Base-by-base conservation (phyloP, 2,888 invertebrate genomes). In the Lochmaea crataegi region DNA sequence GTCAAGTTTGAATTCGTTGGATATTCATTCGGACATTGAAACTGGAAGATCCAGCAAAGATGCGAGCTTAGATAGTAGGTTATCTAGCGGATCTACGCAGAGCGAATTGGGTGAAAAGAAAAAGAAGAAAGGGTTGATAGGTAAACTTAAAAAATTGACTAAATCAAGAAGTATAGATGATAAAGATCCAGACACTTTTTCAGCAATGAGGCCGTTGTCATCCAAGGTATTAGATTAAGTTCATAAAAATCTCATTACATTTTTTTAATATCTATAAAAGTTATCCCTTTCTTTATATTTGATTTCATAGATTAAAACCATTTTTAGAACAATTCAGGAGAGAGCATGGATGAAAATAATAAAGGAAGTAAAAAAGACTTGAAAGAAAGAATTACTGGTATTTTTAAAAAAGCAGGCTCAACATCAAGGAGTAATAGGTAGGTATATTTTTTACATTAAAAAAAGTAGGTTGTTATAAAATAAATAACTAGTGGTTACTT, bases 131-230 rank as follows among this genome's bases (percentile, higher is more conserved):
- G 91, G 95, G 65, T 87, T 96, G 48, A 94, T 96, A 83, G 94
- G 94, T 18, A 96, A 96, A 88, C 86, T 96, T 77, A 93, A 94
- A 82, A 94, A 94, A 83, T 87, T 96, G 67, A 95, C 95, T 2
- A 96, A 96, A 86, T 94, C 95, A 1, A 91, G 94, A 64, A 94
- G 94, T 78, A 92, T 94, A 68, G 94, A 95, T 82, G 93, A 93
- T 83, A 91, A 90, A 77, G 86, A 87, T 81, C 83, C 84, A 10
- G 86, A 83, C 38, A 84, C 81, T 61, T 86, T 86, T 77, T 81
- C 85, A 42, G 82, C 84, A n/a, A 79, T 79, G 51, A 80, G 80
- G 77, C 76, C 78, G 72, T 87, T 90, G 42, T 88, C 89, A n/a
- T 90, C 90, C 65, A 90, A 90, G 88, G 89, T 89, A 81, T 7